Conservation (phyloP, 2,888 invertebrate genomes). For the Epistrophe eligans region DNA sequence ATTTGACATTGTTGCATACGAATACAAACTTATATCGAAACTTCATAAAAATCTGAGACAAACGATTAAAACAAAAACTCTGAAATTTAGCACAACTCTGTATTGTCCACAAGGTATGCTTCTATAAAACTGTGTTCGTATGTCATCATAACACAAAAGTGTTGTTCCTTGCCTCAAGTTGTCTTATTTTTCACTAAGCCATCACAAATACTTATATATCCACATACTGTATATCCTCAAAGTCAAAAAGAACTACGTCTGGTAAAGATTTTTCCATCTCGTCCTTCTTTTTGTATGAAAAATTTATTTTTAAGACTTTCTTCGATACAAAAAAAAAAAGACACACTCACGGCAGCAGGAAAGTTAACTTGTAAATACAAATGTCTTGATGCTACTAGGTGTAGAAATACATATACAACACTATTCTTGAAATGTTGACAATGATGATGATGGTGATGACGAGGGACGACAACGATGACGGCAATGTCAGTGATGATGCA, state of each 20-base stretch:
- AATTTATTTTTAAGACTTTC: slow-evolving; percentile 31
- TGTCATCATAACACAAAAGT: slow-evolving; percentile 23
- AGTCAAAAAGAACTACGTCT: slow-evolving; percentile 24
- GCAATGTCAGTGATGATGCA: slow-evolving; percentile 47
- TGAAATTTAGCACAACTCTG: neutral
- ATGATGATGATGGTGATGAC: neutral
- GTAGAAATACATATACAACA: neutral
- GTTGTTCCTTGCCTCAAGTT: slow-evolving; percentile 43
- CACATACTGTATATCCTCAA: slow-evolving; percentile 19
- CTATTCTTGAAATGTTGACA: slow-evolving; percentile 8
- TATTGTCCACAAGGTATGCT: slow-evolving; percentile 4
- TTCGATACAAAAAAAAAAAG: slow-evolving; percentile 13
- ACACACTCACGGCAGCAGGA: slow-evolving; percentile 8
- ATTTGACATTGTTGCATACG: no score
- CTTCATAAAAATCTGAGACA: no score
- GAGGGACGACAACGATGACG: neutral
- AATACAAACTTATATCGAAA: no score
- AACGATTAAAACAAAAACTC: no score
- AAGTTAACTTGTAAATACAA: neutral
- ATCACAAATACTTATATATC: no score
- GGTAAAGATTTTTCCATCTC: slow-evolving; percentile 13
- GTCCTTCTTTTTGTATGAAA: slow-evolving; percentile 20
- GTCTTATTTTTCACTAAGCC: slow-evolving; percentile 37
- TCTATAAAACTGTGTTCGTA: neutral
- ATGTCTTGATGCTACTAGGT: neutral